Base-by-base conservation (phyloP, 2,797 vertebrate genomes). In the Sciaenops ocellatus region DNA sequence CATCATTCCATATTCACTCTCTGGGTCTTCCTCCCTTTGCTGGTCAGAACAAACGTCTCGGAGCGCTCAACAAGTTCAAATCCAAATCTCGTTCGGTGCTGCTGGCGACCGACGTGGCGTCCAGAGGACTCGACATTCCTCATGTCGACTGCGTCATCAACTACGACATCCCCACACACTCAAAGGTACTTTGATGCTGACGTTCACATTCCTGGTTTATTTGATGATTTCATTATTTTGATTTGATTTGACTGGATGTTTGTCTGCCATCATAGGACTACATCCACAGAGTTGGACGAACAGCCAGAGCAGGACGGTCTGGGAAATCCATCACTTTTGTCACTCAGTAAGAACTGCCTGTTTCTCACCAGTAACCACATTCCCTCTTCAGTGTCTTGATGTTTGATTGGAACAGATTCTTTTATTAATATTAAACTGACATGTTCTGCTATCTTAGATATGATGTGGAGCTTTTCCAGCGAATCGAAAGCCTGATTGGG, bases 91-190 rank as follows among this genome's bases (percentile, higher is more conserved):
- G 98, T 9, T 99, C 97, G 0, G 96, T 99, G 85, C 95, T 99
- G 76, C 92, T 99, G 85, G 98, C 98, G 1, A 99, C 98, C 0
- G 98, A 99, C 22, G 98, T 99, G 86, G 98, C 98, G 2, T 99
- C 98, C 85, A 95, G 98, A 82, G 98, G 98, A 2, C 91, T 99
- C 81, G 98, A 99, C 89, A 99, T 99, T 65, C 98, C 98, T 22
- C 98, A 99, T 0, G 97, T 99, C 0, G 98, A 99, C 92, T 98
- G 98, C 0, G 98, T 99, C 80, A 97, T 99, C 85, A 99, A 99
- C 94, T 98, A 99, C 26, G 98, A 99, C 94, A 99, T 99, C 92
- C 98, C 98, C 72, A 99, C 98, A 0, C 98, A 99, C 88, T 99
- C 98, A 8, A 99, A 99, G 97, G 98, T 99, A 86, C 57, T 0